Base-by-base conservation (phyloP, 64 coral and sea anemone species). In the Acropora yongei region DNA sequence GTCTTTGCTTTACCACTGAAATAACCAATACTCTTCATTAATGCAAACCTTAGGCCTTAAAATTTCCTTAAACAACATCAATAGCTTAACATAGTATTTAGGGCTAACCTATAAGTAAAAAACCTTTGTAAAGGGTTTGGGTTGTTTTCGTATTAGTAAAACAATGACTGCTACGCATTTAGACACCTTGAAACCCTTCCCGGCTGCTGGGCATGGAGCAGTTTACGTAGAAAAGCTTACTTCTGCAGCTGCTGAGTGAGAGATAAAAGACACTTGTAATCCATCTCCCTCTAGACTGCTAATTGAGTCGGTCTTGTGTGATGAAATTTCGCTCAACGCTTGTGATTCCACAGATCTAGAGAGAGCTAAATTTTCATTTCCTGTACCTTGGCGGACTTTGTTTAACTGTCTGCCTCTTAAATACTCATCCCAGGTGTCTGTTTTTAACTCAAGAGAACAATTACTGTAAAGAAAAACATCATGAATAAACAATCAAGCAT, bases 381-480 rank as follows among this genome's bases (percentile, higher is more conserved):
- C 16, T 69, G 65, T 1, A 20, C 20, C 10, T 63, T 7, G 17
- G 0, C 63, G 69, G 30, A 30, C 30, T 6, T 47, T 72, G 65
- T 49, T 72, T 48, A 44, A 20, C 45, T 85, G 82, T 0, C 44
- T 10, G 44, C 44, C 44, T 4, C 2, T 67, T 6, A 6, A 85
- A 39, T 30, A 19, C n/a, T 16, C 66, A 2, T 48, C 45, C 41
- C 58, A 67, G 16, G 10, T 49, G 44, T 71, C 82, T 85, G 44
- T 45, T n/a, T 47, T 4, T 30, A 85, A 71, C 82, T 85, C 82
- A 68, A 85, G 65, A 30, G 82, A 71, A 10, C 63, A 61, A 85
- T 85, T 85, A 71, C 82, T 85, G 44, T 11, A 71, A 72, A 19
- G 13, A 85, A n/a, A 85, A 5, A 83, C 8, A 20, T 71, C 8